These are phyloP conservation scores for Lepeophtheirus salmonis DNA, from an alignment of 1,140 invertebrate genomes.

Conservation along the genomic window DNA sequence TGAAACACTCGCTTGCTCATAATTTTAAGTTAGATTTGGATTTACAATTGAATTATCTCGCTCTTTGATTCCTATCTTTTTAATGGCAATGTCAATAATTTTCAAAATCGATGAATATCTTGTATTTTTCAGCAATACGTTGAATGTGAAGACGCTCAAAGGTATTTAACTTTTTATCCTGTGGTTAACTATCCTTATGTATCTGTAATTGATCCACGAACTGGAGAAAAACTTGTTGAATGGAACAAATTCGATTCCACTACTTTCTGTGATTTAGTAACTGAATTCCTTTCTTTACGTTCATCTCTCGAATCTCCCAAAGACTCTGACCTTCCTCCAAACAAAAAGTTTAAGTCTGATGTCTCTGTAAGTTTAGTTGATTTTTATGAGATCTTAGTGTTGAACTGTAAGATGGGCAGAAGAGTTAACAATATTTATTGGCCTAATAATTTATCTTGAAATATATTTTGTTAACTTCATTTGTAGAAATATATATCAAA, in stretches of 20 bases:
- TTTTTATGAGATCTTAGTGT: neutral
- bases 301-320: neutral
- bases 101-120: neutral
- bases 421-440: too few species aligned
- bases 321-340: neutral
- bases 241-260: conserved; percentile 35
- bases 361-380: too few species aligned
- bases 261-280: conserved; percentile 33
- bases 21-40: too few species aligned
- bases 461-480: neutral
- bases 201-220: conserved; percentile 46
- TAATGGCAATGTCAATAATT: neutral
- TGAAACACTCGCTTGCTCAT: too few species aligned
- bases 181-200: conserved; percentile 46
- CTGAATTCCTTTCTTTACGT: conserved; percentile 23
- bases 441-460: too few species aligned
- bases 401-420: neutral
- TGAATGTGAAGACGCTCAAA: conserved; percentile 43
- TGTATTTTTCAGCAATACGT: conserved; percentile 38
- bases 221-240: conserved; percentile 41
- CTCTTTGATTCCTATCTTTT: too few species aligned
- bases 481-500: neutral
- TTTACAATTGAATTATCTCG: too few species aligned
- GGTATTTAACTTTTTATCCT: conserved; percentile 49
- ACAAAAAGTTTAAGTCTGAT: neutral